A percentile compares a stretch with the other conserved stretches of the same genome.
Conservation (phyloP, 2,113 vertebrate genomes). For the Dryoscopus gambensis region DNA sequence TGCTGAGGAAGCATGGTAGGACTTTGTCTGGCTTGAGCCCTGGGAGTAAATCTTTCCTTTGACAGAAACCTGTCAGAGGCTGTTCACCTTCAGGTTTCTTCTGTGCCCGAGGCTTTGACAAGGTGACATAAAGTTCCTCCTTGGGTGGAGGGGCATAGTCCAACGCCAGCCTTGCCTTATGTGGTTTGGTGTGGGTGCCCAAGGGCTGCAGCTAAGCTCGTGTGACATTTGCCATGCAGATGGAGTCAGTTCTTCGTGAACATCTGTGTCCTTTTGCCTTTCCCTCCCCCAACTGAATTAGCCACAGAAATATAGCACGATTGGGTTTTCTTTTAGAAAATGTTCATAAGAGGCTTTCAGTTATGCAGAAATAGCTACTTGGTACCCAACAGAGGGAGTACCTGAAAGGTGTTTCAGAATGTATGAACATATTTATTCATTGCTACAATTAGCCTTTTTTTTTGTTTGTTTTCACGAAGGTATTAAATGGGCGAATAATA, state of each 20-base stretch:
- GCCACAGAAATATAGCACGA: background rate
- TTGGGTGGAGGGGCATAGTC: background rate
- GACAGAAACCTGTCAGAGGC: background rate
- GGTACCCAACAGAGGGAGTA: background rate
- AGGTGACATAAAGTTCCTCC: background rate
- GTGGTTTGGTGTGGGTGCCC: background rate
- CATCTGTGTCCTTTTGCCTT: background rate
- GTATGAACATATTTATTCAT: background rate
- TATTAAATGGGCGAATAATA: background rate
- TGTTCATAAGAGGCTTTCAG: background rate
- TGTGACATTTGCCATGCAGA: background rate
- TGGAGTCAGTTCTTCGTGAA: background rate
- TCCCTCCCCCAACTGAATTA: background rate
- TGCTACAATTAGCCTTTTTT: background rate
- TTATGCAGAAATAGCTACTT: background rate
- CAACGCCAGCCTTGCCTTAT: fast-evolving
- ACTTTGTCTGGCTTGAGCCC: background rate
- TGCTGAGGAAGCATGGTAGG: background rate
- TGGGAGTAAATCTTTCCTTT: background rate
- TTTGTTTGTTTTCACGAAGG: background rate
- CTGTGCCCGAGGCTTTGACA: background rate
- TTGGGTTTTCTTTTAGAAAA: background rate
- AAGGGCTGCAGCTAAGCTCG: background rate
- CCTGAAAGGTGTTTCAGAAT: background rate
- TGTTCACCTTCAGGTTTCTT: background rate